Percentiles rank a stretch among this genome's conserved stretches.
Evolutionary conservation across 30 jellyfish, hydroid and myxozoan species (phyloP).

Genomic region (Pseudorhiza aurosa): DNA sequence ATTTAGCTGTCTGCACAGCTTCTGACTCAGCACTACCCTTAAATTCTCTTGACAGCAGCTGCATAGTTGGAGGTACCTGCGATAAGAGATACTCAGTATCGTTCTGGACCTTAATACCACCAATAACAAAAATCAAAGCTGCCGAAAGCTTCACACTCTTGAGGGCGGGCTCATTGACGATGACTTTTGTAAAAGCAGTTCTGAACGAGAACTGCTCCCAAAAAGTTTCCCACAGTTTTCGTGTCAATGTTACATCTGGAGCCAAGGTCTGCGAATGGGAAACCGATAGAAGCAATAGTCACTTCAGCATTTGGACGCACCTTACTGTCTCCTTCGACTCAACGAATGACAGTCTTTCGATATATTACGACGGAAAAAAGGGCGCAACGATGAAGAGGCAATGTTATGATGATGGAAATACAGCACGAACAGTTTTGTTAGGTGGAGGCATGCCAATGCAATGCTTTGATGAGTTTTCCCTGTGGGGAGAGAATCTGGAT

Average conservation of each 20-base stretch:
- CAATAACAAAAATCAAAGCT: not conserved
- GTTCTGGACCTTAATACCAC: slow-evolving; percentile 21
- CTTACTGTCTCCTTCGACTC: not conserved
- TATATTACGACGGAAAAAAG: not conserved
- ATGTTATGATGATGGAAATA: no score
- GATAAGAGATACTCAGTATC: not conserved
- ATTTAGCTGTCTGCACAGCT: slow-evolving; percentile 51
- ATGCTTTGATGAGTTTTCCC: slow-evolving; percentile 30
- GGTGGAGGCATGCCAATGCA: slow-evolving; percentile 41
- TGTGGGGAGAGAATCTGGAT: not conserved
- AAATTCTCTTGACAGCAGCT: not conserved
- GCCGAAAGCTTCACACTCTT: not conserved
- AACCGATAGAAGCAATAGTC: not conserved
- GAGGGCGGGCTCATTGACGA: not conserved
- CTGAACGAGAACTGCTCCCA: no score
- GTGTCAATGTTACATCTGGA: not conserved
- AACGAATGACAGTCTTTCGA: not conserved
- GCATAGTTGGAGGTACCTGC: slow-evolving; percentile 5
- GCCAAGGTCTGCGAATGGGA: slow-evolving; percentile 11
- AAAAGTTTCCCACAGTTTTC: not conserved
- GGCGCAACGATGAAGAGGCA: not conserved
- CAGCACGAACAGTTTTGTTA: no score
- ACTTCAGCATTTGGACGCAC: slow-evolving; percentile 11
- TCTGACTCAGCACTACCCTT: not conserved
- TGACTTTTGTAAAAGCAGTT: not conserved